phyloP scores from a whole-genome alignment of 2,888 invertebrate species.

The Chaetogeoica ovagalla region DNA sequence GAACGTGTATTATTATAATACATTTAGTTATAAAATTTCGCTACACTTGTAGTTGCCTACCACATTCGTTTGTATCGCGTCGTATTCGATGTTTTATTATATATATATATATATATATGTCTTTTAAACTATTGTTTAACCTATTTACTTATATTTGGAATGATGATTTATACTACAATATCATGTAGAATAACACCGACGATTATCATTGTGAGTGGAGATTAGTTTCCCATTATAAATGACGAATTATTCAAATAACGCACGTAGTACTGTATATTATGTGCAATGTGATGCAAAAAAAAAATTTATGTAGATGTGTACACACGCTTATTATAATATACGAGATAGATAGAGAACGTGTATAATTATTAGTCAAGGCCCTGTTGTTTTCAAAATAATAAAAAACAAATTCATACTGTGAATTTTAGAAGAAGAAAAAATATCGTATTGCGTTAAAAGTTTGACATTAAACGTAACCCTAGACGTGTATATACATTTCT shows the following conservation, averaged over 20 bases:
- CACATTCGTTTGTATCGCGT: not conserved
- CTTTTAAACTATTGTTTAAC: no score
- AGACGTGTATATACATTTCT: no score
- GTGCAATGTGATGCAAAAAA: not conserved
- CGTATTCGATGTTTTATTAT: not conserved
- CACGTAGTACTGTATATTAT: not conserved
- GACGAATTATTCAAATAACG: constrained; percentile 11
- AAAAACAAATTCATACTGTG: no score
- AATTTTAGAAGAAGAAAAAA: no score
- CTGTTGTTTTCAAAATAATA: no score
- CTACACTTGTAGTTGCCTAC: no score
- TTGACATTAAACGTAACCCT: no score
- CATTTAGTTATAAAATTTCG: no score
- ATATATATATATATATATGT: not conserved
- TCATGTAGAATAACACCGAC: not conserved
- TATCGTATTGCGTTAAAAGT: no score
- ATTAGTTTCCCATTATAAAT: constrained; percentile 7
- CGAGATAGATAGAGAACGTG: not conserved
- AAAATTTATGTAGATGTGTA: not conserved
- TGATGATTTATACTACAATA: not conserved
- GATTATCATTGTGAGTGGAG: constrained; percentile 11
- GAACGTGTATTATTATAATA: no score
- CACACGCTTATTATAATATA: not conserved
- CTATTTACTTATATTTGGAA: constrained; percentile 9
- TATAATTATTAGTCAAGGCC: no score